Evolutionary conservation across 2,797 vertebrate genomes (phyloP), one percentile per base, ranked within the genome.

Genomic region (Acrossocheilus fasciatus): DNA sequence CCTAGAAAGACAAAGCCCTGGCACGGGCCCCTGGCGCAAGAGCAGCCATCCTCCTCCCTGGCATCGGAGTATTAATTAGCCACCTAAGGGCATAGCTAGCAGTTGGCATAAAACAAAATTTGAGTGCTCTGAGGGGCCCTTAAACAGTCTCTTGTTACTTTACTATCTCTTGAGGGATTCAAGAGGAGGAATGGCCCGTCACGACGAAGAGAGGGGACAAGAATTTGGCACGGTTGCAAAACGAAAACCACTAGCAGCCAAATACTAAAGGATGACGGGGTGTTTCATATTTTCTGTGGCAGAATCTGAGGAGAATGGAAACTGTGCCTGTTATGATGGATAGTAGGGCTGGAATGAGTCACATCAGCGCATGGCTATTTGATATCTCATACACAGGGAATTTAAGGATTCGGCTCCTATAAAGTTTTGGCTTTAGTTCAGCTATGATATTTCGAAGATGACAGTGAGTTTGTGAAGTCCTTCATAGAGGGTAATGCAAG

Each of bases 11-110:
- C 54, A 30, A 79, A 90, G 84, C 76, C 39, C 90, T 89, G 81
- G 90, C 87, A 89, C 15, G 30, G 68, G 73, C 86, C 86, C 84
- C 87, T 76, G 85, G 74, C 75, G 82, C 54, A 68, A 43, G n/a
- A 74, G 30, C 54, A 84, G 45, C 62, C 14, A 43, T 73, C 74
- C 52, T 36, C 36, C 69, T 43, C n/a, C 26, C 36, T 64, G 82
- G 85, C 69, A 87, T 62, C 72, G 6, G 41, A 68, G 82, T 83
- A 90, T 87, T 89, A 88, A 90, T 86, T 50, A 75, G 50, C n/a
- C 73, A 69, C 76, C 83, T 78, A 36, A 72, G 89, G 87, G 89
- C 82, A 89, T 20, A 26, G 86, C 78, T 45, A 78, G 57, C 45
- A 41, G 78, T 64, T 76, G 81, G 76, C 82, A 86, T 83, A 76